Base-by-base conservation (phyloP, 2,888 invertebrate species). In the Cactoblastis cactorum region DNA sequence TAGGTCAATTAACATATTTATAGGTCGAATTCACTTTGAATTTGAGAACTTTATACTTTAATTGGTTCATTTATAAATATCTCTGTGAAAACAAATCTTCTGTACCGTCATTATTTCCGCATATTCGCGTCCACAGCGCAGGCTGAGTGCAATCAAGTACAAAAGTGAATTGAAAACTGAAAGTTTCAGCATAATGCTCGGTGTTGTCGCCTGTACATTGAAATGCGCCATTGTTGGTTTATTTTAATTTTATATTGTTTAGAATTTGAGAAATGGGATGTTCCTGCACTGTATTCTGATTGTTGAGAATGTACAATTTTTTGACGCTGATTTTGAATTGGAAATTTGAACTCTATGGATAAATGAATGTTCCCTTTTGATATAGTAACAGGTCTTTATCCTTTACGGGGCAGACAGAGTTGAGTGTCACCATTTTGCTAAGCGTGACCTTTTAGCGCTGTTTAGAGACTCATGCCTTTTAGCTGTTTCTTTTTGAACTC, bases 121-220 rank as follows among this genome's bases (percentile, higher is more conserved):
- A 15, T 82, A 78, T 80, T 71, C 67, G 51, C 53, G 57, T 50
- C 53, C 63, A 79, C 80, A 78, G 80, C 80, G 62, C 65, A 59
- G 74, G 70, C 70, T 73, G 67, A 58, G 71, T 69, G 65, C 63
- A 65, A 53, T 54, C 53, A 53, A 56, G 58, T 61, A 63, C 63
- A 59, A 59, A 73, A 72, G 72, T 77, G 53, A 45, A 53, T 52
- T 50, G 50, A 15, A 34, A 53, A 39, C 49, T 38, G 28, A 41
- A 43, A 49, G 35, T 43, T 49, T 49, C n/a, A 49, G 33, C 39
- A 47, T 37, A 49, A 49, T 39, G 32, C 37, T 1, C 18, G 33
- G 18, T 17, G 45, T 15, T 14, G 47, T 24, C 6, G 38, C 6
- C 14, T 46, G 35, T 22, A 35, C 19, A 35, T 46, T 19, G 35